A percentile compares a stretch with the other conserved stretches of the same genome.
phyloP scores from a whole-genome alignment of 2,113 vertebrate species.

The Thalassoma bifasciatum region DNA sequence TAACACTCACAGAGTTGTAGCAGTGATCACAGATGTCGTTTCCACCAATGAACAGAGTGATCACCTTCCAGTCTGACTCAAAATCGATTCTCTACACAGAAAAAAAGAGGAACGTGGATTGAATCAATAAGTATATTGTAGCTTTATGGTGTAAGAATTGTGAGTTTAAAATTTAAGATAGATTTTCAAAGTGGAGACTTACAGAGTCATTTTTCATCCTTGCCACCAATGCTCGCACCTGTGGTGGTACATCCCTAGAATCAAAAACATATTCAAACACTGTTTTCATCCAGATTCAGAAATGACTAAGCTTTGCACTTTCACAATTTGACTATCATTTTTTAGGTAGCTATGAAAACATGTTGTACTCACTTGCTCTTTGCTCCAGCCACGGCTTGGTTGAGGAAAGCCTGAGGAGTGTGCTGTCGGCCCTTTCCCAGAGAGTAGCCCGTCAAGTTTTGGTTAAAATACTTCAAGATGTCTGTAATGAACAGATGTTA shows the following conservation, averaged over 20 bases:
- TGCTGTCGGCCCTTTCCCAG: conserved; percentile 74
- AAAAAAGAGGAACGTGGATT: neutral
- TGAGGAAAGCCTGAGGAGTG: conserved; percentile 84
- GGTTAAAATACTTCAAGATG: conserved; percentile 88
- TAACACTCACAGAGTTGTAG: conserved; percentile 84
- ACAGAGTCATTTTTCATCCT: conserved; percentile 90
- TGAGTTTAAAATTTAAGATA: neutral
- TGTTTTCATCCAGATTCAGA: too few relatives aligned
- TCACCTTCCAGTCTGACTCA: conserved; percentile 90
- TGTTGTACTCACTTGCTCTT: conserved; percentile 76
- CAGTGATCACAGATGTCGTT: conserved; percentile 91
- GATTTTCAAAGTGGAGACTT: conserved; percentile 42
- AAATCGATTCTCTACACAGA: conserved; percentile 87
- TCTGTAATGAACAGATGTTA: conserved; percentile 79
- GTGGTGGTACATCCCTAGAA: conserved; percentile 82
- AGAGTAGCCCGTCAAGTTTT: conserved; percentile 83
- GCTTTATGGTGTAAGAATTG: neutral
- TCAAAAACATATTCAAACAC: neutral
- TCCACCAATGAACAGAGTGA: conserved; percentile 88
- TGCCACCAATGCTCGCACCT: conserved; percentile 83
- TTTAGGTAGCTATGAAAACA: neutral
- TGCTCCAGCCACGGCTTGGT: conserved; percentile 89
- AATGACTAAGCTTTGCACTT: too few relatives aligned
- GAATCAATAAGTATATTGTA: neutral
- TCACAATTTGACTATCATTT: neutral